Base-by-base conservation (phyloP, 2,113 vertebrate genomes). In the Lophotis ruficrista region DNA sequence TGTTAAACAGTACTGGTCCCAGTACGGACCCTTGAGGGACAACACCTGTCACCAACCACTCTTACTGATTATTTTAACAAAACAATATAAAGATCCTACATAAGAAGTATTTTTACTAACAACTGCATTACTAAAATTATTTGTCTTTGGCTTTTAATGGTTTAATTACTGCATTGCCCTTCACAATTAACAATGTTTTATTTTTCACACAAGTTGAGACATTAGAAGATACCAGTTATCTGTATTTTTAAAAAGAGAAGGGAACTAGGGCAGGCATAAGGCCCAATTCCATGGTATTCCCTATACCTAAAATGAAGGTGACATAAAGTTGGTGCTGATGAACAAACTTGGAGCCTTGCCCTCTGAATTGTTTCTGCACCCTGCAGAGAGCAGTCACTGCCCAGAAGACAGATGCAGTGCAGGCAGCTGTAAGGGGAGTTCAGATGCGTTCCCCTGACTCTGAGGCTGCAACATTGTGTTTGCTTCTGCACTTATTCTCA, bases 201-300 rank as follows among this genome's bases (percentile, higher is more conserved):
- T 35, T 89, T 33, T 76, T 48, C 8, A 43, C 27, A 41, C 1
- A 12, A 3, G 2, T 31, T 23, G 5, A 75, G 14, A 65, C 21
- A 24, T 37, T 2, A 77, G 10, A 89, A 73, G 5, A n/a, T 41
- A 71, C 0, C 6, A 24, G 11, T 50, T 61, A 27, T 11, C 6
- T 23, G 3, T 43, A 21, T 45, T 65, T 76, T 80, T 71, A 1
- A 47, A 73, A 73, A 41, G 2, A 2, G 1, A 6, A 53, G 6
- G 21, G 9, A 69, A 35, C 4, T 31, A 43, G 5, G 7, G 13
- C n/a, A 65, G 31, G 2, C 0, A 2, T 37, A 75, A 62, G 4
- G 21, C 12, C 14, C 8, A 64, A 1, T 58, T 56, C 16, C 8
- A 35, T 2, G 2, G 3, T 45, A 75, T 75, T 57, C 9, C 14